Evolutionary conservation across 1,140 invertebrate genomes (phyloP).

Genomic region (Zaprionus inermis): DNA sequence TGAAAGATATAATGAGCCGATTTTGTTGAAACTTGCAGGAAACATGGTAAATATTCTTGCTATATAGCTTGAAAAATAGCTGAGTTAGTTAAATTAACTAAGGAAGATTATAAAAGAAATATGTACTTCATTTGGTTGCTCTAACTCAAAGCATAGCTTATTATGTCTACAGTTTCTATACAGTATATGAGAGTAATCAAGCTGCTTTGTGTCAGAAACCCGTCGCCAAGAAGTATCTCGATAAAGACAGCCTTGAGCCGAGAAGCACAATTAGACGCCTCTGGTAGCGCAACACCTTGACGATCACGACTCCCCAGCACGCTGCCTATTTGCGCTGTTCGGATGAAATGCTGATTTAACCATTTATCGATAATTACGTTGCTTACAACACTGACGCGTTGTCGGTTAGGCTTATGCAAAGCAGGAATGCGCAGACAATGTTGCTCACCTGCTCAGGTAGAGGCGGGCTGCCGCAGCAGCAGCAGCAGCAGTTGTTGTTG

Average conservation of each 20-base stretch:
- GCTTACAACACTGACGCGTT: constrained; percentile 46
- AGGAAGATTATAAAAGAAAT: too few relatives aligned
- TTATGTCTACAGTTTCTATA: too few relatives aligned
- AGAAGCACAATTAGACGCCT: background rate
- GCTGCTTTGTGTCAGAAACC: too few relatives aligned
- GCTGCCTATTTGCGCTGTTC: background rate
- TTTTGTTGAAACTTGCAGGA: background rate
- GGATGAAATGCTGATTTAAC: constrained; percentile 29
- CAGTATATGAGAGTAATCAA: too few relatives aligned
- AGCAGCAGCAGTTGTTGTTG: constrained; percentile 10
- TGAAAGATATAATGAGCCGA: too few relatives aligned
- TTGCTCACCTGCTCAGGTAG: constrained; percentile 28
- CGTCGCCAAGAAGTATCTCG: background rate
- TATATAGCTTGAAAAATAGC: too few relatives aligned
- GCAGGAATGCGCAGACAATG: constrained; percentile 44
- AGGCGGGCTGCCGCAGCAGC: constrained; percentile 39
- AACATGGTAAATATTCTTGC: background rate
- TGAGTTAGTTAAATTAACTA: too few relatives aligned
- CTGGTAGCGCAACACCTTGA: background rate
- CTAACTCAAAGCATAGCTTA: background rate
- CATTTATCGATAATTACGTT: constrained; percentile 72
- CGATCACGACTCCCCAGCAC: background rate
- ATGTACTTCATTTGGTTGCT: background rate
- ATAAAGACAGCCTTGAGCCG: background rate
- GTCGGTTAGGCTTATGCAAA: constrained; percentile 62